Base-by-base conservation (phyloP, 1,140 invertebrate genomes). In the Platorchestia sp. region DNA sequence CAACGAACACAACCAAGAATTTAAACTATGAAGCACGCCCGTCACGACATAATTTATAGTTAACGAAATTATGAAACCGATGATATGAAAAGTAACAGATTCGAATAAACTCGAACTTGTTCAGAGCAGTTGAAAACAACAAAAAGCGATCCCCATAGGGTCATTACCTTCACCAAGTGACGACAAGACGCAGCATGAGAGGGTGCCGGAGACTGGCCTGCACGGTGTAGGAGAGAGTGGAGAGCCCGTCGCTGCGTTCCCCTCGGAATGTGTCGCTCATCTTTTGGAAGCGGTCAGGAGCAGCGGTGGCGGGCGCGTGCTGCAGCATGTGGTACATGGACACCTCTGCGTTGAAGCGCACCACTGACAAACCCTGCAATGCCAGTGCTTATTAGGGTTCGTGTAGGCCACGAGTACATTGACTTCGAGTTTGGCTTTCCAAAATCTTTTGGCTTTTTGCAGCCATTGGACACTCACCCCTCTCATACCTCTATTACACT, bases 281-380 rank as follows among this genome's bases (percentile, higher is more conserved):
- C n/a, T 45, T 95, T 14, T 6, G 7, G 43, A 87, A 95, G 45
- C 95, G 86, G 44, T 95, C 45, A 36, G 95, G 44, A 16, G 95
- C 87, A 5, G 87, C 51, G 36, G 51, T 41, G 45, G 75, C 53
- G 43, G 90, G 95, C n/a, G 93, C 36, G 59, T 96, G 96, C 3
- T 95, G 51, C 53, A 96, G 59, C 96, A 96, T 97, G 19, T 96
- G 95, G 95, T 96, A 96, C 95, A 97, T 97, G 95, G 98, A 98
- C 43, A 98, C 97, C 41, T 97, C 97, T 44, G 98, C 98, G 95
- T 98, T 97, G 97, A 98, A 98, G 96, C 98, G 97, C 96, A 97
- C 98, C 36, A 98, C 97, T 96, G 97, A 97, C 40, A 98, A 97
- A 45, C 97, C 97, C 96, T 97, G 91, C 43, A 93, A 93, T 44